Conservation (phyloP, 2,797 vertebrate species). For the Taenioides sp. region DNA sequence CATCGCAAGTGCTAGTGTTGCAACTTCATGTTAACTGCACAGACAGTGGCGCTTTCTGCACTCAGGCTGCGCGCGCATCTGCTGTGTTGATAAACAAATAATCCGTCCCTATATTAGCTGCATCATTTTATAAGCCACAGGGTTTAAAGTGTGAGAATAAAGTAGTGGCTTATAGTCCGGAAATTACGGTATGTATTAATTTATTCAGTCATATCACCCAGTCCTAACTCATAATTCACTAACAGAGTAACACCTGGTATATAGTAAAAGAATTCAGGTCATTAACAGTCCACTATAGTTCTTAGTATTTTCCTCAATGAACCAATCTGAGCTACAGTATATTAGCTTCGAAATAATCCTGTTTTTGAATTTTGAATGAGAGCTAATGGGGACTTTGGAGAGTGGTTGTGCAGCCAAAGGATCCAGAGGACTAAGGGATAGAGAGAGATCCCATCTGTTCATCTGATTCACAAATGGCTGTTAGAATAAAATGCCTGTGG, state of each 20-base stretch:
- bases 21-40: too few relatives aligned
- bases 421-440: constrained; percentile 24
- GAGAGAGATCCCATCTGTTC: constrained; percentile 31
- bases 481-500: constrained; percentile 15
- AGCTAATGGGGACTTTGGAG: background rate
- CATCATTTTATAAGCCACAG: too few relatives aligned
- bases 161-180: too few relatives aligned
- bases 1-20: too few relatives aligned
- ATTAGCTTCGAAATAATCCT: background rate
- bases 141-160: too few relatives aligned
- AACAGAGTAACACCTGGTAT: background rate
- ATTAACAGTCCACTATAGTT: background rate
- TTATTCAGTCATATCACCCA: too few relatives aligned
- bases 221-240: too few relatives aligned
- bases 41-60: too few relatives aligned
- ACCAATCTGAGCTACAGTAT: background rate
- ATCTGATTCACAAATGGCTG: constrained; percentile 17
- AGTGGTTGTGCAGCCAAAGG: constrained; percentile 11
- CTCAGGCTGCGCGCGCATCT: too few relatives aligned
- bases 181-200: too few relatives aligned
- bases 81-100: too few relatives aligned
- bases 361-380: background rate
- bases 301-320: background rate
- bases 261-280: background rate
- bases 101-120: too few relatives aligned